Evolutionary conservation across 1,140 invertebrate genomes (phyloP).

Genomic region (Paramacrobiotus metropolitanus): DNA sequence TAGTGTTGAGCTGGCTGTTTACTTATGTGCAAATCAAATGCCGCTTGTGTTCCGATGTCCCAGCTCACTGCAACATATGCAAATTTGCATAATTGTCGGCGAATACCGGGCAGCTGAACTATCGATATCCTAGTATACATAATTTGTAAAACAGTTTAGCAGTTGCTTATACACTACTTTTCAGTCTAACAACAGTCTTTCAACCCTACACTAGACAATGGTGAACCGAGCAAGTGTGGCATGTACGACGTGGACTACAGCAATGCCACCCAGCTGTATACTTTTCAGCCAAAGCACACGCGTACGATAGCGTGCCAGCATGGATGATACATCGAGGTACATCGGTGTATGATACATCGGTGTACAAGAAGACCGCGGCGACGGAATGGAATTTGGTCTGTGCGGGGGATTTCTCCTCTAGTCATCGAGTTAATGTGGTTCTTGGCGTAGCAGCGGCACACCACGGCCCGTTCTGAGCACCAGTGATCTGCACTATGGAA

Average conservation of each 20-base stretch:
- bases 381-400: neutral
- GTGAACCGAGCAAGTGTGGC: neutral
- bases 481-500: slow-evolving; percentile 24
- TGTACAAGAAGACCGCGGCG: neutral
- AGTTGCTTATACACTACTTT: no score
- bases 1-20: no score
- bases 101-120: no score
- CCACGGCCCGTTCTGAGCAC: neutral
- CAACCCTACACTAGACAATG: neutral
- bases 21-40: no score
- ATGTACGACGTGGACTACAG: neutral
- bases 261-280: neutral
- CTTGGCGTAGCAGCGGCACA: neutral
- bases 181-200: neutral
- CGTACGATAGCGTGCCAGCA: no score
- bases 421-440: neutral
- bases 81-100: no score
- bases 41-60: no score
- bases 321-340: no score
- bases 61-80: no score
- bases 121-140: no score
- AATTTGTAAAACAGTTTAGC: no score
- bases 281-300: neutral
- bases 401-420: neutral
- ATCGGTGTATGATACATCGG: no score